These are phyloP conservation scores for Diuraphis noxia DNA, from an alignment of 1,140 invertebrate genomes.

Conservation along the genomic window DNA sequence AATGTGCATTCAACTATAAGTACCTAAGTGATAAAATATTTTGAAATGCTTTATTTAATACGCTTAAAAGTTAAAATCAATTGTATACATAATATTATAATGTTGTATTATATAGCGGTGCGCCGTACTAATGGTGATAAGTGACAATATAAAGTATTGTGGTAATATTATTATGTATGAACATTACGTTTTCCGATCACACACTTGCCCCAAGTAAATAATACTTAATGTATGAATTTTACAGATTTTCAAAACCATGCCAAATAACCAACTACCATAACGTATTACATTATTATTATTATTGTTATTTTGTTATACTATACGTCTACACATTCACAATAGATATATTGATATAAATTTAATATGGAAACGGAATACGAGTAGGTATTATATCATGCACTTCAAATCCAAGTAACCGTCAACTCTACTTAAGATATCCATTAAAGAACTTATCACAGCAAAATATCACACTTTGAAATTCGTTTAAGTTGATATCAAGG, in stretches of 20 bases:
- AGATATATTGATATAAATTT: neutral
- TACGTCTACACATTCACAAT: neutral
- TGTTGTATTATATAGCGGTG: too few relatives aligned
- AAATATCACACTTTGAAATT: neutral
- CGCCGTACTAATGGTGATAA: neutral
- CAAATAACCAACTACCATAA: neutral
- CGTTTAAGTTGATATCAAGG: neutral
- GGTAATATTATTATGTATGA: neutral
- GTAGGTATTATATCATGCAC: neutral
- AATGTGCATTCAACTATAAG: neutral
- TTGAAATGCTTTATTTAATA: neutral
- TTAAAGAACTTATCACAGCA: neutral
- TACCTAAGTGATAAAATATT: neutral
- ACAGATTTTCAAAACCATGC: neutral
- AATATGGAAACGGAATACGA: neutral
- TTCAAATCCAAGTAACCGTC: neutral
- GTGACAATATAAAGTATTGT: neutral
- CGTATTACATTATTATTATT: constrained; percentile 17
- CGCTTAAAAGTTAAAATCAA: neutral
- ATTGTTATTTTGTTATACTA: neutral
- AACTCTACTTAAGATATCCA: neutral
- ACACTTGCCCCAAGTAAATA: neutral
- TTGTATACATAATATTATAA: neutral
- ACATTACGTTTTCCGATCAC: neutral
- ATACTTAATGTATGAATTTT: neutral